Conservation (phyloP, 2,113 vertebrate genomes). For the Myotis yumanensis region DNA sequence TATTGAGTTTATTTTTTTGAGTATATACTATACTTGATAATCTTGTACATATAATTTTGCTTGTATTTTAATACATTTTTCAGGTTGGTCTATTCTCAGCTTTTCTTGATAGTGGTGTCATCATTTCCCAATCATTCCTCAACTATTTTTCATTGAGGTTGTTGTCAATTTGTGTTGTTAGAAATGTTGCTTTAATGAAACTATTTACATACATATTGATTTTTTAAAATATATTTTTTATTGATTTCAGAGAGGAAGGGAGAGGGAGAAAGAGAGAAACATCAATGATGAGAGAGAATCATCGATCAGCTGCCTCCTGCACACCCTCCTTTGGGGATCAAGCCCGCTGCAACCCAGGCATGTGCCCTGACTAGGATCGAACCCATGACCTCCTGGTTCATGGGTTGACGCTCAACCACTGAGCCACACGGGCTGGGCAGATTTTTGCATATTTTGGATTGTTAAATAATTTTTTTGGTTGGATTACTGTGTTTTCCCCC, state of each 20-base stretch:
- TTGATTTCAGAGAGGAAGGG: too few relatives aligned
- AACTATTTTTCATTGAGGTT: background rate
- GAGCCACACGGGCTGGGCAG: too few relatives aligned
- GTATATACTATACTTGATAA: background rate
- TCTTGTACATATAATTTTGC: conserved; percentile 20
- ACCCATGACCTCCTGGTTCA: too few relatives aligned
- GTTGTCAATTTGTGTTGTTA: background rate
- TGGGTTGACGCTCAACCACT: too few relatives aligned
- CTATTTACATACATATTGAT: background rate
- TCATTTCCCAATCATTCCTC: background rate
- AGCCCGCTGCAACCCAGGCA: too few relatives aligned
- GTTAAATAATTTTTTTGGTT: background rate
- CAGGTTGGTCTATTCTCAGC: background rate
- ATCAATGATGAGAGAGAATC: too few relatives aligned
- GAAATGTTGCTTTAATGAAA: background rate
- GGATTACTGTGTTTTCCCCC: background rate
- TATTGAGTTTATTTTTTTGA: conserved; percentile 35
- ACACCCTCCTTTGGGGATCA: too few relatives aligned
- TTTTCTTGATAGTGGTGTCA: background rate
- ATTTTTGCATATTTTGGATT: background rate
- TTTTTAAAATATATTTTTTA: background rate
- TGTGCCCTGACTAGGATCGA: too few relatives aligned
- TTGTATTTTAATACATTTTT: background rate
- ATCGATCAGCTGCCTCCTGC: too few relatives aligned
- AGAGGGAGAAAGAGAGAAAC: too few relatives aligned